phyloP scores from a whole-genome alignment of 2,888 invertebrate species.

The Drosophila helvetica region DNA sequence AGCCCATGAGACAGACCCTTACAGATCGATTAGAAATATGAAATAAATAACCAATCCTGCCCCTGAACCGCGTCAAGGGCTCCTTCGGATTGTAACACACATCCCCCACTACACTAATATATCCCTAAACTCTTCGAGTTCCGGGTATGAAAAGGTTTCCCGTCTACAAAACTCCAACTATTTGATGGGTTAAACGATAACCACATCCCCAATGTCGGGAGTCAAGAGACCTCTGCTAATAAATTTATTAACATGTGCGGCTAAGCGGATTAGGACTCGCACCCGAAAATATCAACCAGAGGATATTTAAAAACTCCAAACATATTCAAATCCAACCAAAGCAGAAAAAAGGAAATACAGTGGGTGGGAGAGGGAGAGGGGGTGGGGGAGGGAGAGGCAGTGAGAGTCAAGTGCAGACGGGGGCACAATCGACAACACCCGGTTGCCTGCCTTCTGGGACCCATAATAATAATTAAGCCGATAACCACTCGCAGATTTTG shows the following conservation, averaged over 20 bases:
- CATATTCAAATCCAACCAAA: slow-evolving; percentile 76
- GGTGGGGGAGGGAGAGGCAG: neutral
- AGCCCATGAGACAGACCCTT: neutral
- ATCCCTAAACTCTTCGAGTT: neutral
- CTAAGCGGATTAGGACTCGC: slow-evolving; percentile 69
- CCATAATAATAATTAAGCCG: slow-evolving; percentile 80
- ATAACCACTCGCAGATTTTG: slow-evolving; percentile 78
- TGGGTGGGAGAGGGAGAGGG: too few relatives aligned
- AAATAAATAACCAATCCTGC: neutral
- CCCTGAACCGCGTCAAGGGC: too few relatives aligned
- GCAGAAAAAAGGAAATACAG: slow-evolving; percentile 2
- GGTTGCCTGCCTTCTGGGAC: slow-evolving; percentile 67
- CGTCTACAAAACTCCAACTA: neutral
- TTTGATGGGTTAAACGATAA: slow-evolving; percentile 16
- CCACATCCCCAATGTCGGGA: neutral
- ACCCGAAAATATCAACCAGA: slow-evolving; percentile 36
- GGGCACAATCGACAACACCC: slow-evolving; percentile 56
- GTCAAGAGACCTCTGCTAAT: slow-evolving; percentile 25
- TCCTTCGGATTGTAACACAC: too few relatives aligned
- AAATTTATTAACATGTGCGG: slow-evolving; percentile 73
- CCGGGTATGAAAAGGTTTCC: too few relatives aligned
- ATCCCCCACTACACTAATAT: neutral
- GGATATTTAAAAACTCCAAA: slow-evolving; percentile 69
- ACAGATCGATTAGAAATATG: neutral
- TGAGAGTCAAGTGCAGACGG: slow-evolving; percentile 64